These are phyloP conservation scores for Strigops habroptila DNA, from an alignment of 2,113 vertebrate species.

Conservation along the genomic window DNA sequence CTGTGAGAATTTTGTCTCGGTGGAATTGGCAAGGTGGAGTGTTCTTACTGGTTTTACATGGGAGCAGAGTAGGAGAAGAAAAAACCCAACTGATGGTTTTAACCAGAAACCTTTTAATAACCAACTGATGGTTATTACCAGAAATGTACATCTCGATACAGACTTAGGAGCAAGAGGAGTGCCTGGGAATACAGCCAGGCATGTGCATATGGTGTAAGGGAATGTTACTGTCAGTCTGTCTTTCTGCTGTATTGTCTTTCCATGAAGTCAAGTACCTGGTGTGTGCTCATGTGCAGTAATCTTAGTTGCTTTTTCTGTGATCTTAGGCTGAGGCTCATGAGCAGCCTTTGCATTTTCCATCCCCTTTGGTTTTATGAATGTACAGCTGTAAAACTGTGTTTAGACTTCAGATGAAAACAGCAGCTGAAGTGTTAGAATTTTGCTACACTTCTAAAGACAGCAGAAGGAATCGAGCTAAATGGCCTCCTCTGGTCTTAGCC, in stretches of 20 bases:
- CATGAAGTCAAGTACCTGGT: background rate
- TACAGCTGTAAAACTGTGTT: background rate
- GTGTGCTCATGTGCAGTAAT: background rate
- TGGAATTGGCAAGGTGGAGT: background rate
- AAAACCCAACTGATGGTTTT: background rate
- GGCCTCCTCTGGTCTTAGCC: background rate
- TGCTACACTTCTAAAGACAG: background rate
- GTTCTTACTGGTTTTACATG: background rate
- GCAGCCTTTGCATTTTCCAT: background rate
- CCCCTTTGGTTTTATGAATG: background rate
- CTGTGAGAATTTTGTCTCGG: background rate
- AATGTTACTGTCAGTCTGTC: background rate
- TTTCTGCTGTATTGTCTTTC: background rate
- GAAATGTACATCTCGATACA: background rate
- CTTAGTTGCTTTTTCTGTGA: background rate
- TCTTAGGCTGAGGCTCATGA: background rate
- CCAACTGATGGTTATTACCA: background rate
- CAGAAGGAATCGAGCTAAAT: background rate
- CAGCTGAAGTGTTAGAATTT: background rate
- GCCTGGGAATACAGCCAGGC: fast-evolving
- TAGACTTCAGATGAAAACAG: background rate
- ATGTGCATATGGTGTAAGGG: fast-evolving
- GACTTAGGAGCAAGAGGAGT: background rate
- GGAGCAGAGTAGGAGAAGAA: background rate
- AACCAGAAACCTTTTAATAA: too few species aligned